These are phyloP conservation scores for Pionites leucogaster DNA, from an alignment of 2,113 vertebrate genomes.

Conservation along the genomic window DNA sequence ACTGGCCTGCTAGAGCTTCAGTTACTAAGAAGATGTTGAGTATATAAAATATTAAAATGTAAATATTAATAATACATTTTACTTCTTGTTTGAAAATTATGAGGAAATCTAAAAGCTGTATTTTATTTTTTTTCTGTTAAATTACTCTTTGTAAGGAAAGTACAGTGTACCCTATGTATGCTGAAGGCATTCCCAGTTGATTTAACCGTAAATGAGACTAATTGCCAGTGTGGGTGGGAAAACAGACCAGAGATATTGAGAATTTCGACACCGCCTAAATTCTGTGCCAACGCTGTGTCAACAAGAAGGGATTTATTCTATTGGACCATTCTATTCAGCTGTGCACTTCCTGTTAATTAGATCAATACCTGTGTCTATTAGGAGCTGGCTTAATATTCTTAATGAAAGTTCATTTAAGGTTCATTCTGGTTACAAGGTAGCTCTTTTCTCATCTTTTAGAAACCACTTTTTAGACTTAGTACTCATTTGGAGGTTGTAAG, in stretches of 20 bases:
- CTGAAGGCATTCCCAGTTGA: neutral
- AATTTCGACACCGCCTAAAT: neutral
- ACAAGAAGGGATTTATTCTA: conserved; percentile 21
- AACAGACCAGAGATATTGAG: neutral
- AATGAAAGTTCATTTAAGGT: conserved; percentile 52
- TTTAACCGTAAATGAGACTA: neutral
- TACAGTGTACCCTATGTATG: neutral
- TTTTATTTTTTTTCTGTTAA: neutral
- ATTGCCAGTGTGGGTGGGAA: neutral
- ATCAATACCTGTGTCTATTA: conserved; percentile 51
- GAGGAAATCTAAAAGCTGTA: neutral
- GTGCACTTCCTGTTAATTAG: conserved; percentile 51
- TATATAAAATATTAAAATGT: neutral
- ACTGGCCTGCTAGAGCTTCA: neutral
- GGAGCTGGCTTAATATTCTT: conserved; percentile 30
- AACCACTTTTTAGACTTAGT: neutral
- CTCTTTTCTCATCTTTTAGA: neutral
- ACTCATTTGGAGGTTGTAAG: neutral
- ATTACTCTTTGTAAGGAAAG: neutral
- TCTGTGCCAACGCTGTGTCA: conserved; percentile 12
- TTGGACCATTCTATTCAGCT: neutral
- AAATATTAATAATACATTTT: neutral
- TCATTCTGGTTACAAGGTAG: neutral
- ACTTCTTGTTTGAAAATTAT: neutral
- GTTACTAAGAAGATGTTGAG: neutral